phyloP scores from a whole-genome alignment of 2,888 invertebrate species.

The Lordiphosa andalusiaca region DNA sequence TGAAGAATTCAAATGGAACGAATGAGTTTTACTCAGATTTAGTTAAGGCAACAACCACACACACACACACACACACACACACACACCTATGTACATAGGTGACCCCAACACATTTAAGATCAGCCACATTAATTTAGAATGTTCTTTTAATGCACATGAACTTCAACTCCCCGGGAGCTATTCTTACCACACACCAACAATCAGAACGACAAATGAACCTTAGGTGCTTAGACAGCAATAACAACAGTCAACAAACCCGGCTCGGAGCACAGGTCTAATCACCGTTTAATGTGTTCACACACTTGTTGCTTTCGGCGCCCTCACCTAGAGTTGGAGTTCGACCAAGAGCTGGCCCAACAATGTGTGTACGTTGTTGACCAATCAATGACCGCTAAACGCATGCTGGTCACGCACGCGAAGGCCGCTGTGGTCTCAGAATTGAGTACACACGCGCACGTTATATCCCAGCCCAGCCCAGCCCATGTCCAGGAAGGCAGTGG shows the following conservation, averaged over 20 bases:
- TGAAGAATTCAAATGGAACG: no score
- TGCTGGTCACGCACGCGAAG: conserved; percentile 77
- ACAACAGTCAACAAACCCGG: conserved; percentile 22
- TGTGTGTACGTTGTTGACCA: conserved; percentile 38
- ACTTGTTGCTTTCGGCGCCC: conserved; percentile 70
- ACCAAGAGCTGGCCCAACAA: neutral
- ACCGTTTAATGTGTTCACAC: conserved; percentile 71
- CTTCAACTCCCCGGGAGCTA: no score
- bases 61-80: no score
- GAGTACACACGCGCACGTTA: conserved; percentile 60
- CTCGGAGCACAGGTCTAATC: conserved; percentile 51
- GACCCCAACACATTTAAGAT: no score
- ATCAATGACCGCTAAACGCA: conserved; percentile 73
- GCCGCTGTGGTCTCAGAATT: conserved; percentile 66
- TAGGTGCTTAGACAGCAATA: conserved; percentile 20
- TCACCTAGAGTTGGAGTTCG: conserved; percentile 31
- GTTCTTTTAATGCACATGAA: no score
- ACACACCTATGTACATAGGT: no score
- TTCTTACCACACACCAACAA: neutral
- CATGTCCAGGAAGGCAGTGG: conserved; percentile 13
- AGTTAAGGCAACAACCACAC: no score
- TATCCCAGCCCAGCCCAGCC: conserved; percentile 33
- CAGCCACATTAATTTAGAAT: no score
- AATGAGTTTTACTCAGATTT: no score
- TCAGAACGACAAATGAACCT: conserved; percentile 15